Base-by-base conservation (phyloP, 2,888 invertebrate genomes). In the Pheosia tremula region DNA sequence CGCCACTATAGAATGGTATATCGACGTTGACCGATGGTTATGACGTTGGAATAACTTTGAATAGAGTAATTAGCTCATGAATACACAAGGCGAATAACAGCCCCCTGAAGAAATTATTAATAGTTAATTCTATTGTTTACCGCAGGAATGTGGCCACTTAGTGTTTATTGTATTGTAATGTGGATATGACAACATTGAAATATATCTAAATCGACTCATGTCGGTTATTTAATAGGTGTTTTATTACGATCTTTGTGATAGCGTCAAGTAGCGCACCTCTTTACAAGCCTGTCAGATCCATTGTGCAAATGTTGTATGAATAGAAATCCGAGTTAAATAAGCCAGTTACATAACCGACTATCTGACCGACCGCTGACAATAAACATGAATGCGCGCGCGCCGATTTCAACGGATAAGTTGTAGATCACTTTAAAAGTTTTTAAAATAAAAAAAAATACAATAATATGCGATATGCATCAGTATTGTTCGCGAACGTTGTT, bases 31-130 rank as follows among this genome's bases (percentile, higher is more conserved):
- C 86, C 87, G 88, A 90, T 88, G 86, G 84, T 89, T 91, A 90
- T 93, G 92, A 90, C 86, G 86, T 87, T 91, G 78, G 91, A 92
- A 93, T 93, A 92, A 90, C 89, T 92, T 88, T 91, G 90, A 92
- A 92, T 92, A 85, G 83, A 79, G 82, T 91, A 89, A 91, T 93
- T 92, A 91, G 84, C 84, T 87, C 79, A 87, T 87, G 88, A 91
- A 88, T 89, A 87, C 82, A 84, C 81, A 85, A 81, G 79, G 82
- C 81, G 84, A 86, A 88, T 85, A 83, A 82, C 71, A 77, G 68
- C 76, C 81, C 73, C 66, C 72, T 75, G 75, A 78, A 81, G 76
- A 83, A 79, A 85, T 84, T 86, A 86, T 82, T 83, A 84, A 84
- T 81, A 81, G 69, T 78, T 78, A 76, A 80, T 72, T 78, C 81